Percentiles rank a stretch among this genome's conserved stretches.
phyloP scores from a whole-genome alignment of 2,797 vertebrate genomes.

The Gymnopithys bicolor region DNA sequence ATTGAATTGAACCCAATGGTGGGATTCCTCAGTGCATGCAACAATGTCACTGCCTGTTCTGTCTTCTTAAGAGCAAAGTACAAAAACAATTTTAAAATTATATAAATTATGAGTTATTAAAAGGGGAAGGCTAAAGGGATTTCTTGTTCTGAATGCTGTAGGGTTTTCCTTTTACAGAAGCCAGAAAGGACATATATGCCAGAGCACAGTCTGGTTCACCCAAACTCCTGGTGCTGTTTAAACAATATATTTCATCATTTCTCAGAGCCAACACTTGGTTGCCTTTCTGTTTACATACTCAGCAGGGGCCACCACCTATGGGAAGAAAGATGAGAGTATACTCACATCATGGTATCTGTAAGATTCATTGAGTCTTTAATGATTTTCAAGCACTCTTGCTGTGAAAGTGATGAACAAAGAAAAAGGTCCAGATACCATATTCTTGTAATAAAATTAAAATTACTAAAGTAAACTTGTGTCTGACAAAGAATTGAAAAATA shows the following conservation, averaged over 20 bases:
- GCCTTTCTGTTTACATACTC: conserved; percentile 61
- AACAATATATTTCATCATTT: conserved; percentile 28
- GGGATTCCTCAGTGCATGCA: background rate
- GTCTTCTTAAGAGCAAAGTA: background rate
- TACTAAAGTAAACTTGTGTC: conserved; percentile 66
- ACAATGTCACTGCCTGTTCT: background rate
- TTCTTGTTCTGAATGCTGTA: background rate
- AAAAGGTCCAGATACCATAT: conserved; percentile 9
- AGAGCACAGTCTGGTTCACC: background rate
- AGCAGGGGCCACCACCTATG: conserved; percentile 49
- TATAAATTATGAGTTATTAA: background rate
- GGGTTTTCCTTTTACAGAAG: background rate
- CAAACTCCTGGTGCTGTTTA: background rate
- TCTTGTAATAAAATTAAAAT: conserved; percentile 72
- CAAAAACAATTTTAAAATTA: background rate
- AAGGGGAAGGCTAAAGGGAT: background rate
- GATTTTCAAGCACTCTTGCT: conserved; percentile 61
- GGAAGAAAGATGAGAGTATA: conserved; percentile 65
- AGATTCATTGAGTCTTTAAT: conserved; percentile 73
- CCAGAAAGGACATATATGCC: background rate
- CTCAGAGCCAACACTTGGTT: background rate
- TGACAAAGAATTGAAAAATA: conserved; percentile 60
- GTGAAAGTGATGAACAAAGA: conserved; percentile 38
- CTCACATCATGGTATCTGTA: conserved; percentile 65
- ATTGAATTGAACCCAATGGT: background rate